phyloP scores from a whole-genome alignment of 37 sponge, comb jelly and placozoan species.

The Spongilla lacustris region DNA sequence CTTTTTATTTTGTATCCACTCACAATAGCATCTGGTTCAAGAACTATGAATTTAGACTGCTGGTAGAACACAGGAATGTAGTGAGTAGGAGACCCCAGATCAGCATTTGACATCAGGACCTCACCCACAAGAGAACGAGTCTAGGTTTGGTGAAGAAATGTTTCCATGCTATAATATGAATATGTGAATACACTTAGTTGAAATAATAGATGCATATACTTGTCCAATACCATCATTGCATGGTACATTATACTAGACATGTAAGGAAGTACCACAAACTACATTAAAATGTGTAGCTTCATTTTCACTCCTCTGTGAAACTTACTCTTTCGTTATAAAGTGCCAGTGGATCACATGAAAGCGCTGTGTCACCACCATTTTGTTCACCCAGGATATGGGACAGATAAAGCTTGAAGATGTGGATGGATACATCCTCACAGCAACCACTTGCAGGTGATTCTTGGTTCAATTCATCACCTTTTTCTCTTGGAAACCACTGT shows the following conservation, averaged over 20 bases:
- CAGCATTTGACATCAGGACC: not conserved
- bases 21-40: not conserved
- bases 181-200: no score
- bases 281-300: no score
- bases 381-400: slow-evolving; percentile 22
- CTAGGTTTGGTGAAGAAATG: slow-evolving; percentile 2
- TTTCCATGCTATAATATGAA: not conserved
- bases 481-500: not conserved
- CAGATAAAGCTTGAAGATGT: slow-evolving; percentile 50
- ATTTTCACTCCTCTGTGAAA: not conserved
- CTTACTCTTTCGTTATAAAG: slow-evolving; percentile 27
- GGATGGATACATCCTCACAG: slow-evolving; percentile 21
- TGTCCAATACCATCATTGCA: not conserved
- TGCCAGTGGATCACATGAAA: not conserved
- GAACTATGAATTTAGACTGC: not conserved
- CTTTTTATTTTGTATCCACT: not conserved
- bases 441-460: not conserved
- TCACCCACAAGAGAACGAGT: slow-evolving; percentile 9
- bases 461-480: not conserved
- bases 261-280: no score
- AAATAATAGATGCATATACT: no score
- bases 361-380: not conserved
- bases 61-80: slow-evolving; percentile 67
- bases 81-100: slow-evolving; percentile 2
- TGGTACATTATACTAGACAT: no score